Conservation (phyloP, 1,140 invertebrate genomes). For the Rhagoletis pomonella region DNA sequence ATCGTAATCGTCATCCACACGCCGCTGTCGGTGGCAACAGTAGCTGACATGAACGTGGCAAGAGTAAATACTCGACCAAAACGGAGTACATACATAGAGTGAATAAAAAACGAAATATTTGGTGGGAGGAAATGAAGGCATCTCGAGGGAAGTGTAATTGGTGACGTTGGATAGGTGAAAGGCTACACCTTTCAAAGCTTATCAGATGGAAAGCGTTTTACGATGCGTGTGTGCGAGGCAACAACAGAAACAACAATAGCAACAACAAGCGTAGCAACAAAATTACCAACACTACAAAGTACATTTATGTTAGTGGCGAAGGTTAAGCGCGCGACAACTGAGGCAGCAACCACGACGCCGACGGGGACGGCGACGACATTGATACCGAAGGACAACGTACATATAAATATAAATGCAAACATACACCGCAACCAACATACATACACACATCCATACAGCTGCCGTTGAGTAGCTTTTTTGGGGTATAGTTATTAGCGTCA, state of each 20-base stretch:
- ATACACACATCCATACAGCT: neutral
- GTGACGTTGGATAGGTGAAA: constrained; percentile 39
- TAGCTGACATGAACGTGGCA: neutral
- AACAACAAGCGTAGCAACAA: neutral
- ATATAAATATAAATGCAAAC: neutral
- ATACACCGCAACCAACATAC: neutral
- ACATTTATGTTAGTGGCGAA: neutral
- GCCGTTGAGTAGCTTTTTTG: neutral
- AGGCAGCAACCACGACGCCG: neutral
- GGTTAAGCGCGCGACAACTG: neutral
- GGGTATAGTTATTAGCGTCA: neutral
- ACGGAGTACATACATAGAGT: neutral
- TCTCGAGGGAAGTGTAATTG: constrained; percentile 19
- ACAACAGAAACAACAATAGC: neutral
- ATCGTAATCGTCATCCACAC: constrained; percentile 46
- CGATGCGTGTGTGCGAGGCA: neutral
- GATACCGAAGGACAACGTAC: constrained; percentile 9
- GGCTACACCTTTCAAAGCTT: constrained; percentile 42
- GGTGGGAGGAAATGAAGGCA: neutral
- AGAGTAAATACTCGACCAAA: constrained; percentile 29
- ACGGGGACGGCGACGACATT: constrained; percentile 16
- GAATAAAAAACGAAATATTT: constrained; percentile 1
- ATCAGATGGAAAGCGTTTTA: constrained; percentile 31
- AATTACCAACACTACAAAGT: neutral
- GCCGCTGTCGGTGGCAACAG: constrained; percentile 23